These are phyloP conservation scores for Sinosuthora webbiana DNA, from an alignment of 2,113 vertebrate species.

Conservation along the genomic window DNA sequence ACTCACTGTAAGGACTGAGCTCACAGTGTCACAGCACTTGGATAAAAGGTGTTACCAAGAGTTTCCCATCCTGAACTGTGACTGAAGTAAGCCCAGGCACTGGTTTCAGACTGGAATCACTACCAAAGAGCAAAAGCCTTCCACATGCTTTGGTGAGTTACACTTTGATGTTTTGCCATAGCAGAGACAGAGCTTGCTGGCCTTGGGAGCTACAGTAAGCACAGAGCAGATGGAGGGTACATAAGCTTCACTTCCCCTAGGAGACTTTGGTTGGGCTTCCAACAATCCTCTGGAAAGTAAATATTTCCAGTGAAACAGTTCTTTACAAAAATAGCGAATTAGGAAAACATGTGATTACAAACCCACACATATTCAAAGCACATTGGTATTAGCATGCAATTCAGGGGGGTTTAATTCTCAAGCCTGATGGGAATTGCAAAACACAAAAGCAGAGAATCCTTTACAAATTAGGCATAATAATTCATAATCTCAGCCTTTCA, in stretches of 20 bases:
- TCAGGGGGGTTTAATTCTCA: conserved; percentile 25
- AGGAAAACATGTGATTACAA: conserved; percentile 22
- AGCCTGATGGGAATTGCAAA: conserved; percentile 37
- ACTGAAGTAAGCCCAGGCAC: neutral
- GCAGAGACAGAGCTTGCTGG: neutral
- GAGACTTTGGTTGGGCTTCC: neutral
- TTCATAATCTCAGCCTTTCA: conserved; percentile 43
- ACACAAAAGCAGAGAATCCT: conserved; percentile 56
- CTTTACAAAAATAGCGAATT: conserved; percentile 24
- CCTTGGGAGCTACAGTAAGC: neutral
- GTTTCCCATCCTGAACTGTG: neutral
- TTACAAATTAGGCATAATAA: conserved; percentile 61
- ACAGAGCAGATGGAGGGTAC: neutral
- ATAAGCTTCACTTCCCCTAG: accelerated
- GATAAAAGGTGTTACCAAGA: neutral
- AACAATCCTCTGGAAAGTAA: conserved; percentile 11
- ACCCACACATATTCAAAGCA: conserved; percentile 26
- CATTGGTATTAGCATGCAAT: conserved; percentile 34
- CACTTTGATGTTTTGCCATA: neutral
- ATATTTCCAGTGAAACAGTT: conserved; percentile 25
- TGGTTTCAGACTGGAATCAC: accelerated
- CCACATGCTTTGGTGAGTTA: neutral
- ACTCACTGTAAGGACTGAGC: neutral
- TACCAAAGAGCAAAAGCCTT: neutral
- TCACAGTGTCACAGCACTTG: accelerated